Conservation (phyloP, 2,797 vertebrate genomes). For the Cirrhinus mrigala region DNA sequence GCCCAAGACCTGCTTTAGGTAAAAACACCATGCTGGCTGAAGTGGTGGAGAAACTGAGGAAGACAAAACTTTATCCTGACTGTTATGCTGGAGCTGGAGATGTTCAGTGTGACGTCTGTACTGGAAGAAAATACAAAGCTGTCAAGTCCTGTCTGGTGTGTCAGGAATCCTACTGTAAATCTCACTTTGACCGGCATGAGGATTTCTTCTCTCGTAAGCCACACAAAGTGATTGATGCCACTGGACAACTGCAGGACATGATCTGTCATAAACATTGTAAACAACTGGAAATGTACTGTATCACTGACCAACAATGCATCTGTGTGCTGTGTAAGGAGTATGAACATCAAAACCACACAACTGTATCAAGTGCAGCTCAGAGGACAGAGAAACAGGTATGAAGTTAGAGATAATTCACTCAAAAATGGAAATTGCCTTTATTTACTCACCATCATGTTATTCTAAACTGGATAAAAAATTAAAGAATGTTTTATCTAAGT, state of each 20-base stretch:
- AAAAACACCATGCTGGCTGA: background rate
- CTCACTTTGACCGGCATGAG: no score
- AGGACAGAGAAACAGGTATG: background rate
- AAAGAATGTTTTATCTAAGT: no score
- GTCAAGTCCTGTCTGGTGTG: no score
- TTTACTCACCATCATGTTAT: background rate
- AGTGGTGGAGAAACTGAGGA: no score
- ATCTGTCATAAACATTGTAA: background rate
- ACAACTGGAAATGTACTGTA: background rate
- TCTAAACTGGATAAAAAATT: no score
- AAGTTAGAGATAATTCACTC: no score
- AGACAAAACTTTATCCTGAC: no score
- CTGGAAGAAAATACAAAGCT: no score
- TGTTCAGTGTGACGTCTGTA: no score
- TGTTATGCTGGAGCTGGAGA: no score
- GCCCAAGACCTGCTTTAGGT: background rate
- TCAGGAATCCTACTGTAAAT: no score
- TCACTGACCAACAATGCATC: background rate
- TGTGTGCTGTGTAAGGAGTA: background rate
- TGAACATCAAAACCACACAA: background rate
- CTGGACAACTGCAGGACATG: background rate
- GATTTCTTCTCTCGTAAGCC: background rate
- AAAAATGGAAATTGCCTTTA: no score
- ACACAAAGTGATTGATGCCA: background rate
- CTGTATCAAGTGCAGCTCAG: background rate